Evolutionary conservation across 2,888 invertebrate genomes (phyloP), one percentile per base, ranked within the genome.

Genomic region (Caradrina kadenii): DNA sequence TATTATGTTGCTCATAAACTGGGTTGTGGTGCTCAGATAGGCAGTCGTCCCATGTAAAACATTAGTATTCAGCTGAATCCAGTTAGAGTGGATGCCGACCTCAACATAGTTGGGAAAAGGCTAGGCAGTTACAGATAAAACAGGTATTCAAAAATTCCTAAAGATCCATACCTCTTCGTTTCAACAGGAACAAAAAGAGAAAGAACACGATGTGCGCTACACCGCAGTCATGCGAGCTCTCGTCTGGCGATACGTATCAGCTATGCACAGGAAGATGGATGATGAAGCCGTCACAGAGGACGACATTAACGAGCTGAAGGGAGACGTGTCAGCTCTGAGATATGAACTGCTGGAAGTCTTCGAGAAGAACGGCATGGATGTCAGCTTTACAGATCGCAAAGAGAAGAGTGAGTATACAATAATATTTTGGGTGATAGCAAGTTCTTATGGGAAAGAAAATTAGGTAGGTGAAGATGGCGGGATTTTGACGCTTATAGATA

Each of bases 261-360:
- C 98, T 17, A 98, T 98, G 96, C 99, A 99, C 88, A 96, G 98
- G 54, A 97, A 97, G 89, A 97, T 97, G 88, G 98, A 98, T 82
- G 97, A 98, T 83, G 98, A 98, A 62, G 97, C 97, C 0, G 99
- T 99, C 0, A 99, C 98, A 0, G 99, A 99, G 91, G 99, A 99
- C 84, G 93, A 98, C 85, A 97, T 99, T 73, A 99, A 99, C 87
- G 99, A 99, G 93, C 97, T 99, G 42, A 99, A 99, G 92, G 98
- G 98, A 85, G 99, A 99, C 86, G 98, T 99, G 53, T 98, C 99
- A 0, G 97, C 99, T 0, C 97, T 99, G 96, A 97, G 99, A 80
- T 99, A 98, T 88, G 99, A 99, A 90, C 96, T 99, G 80, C 95
- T 99, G 1, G 99, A 99, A 84, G 98, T 99, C 45, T 97, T 99